These are phyloP conservation scores for Leucophenga varia DNA, from an alignment of 1,140 invertebrate species.

Conservation along the genomic window DNA sequence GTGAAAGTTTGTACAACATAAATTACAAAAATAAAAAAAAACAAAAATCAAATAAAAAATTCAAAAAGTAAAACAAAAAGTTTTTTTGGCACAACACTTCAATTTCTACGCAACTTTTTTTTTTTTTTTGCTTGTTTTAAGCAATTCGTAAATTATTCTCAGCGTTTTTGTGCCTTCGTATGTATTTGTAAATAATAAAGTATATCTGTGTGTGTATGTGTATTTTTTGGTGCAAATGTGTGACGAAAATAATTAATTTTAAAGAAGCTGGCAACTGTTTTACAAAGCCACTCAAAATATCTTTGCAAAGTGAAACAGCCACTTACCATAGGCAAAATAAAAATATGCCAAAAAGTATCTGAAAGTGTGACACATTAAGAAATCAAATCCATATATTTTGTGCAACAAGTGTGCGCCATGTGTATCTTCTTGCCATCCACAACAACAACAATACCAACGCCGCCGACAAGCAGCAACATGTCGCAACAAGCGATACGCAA, in stretches of 20 bases:
- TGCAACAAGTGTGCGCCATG: conserved; percentile 48
- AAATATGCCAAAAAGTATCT: conserved; percentile 16
- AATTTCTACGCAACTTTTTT: too few species aligned
- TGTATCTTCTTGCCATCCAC: conserved; percentile 12
- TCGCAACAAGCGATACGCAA: too few species aligned
- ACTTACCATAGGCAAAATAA: too few species aligned
- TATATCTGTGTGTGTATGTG: conserved; percentile 17
- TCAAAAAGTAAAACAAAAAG: background rate
- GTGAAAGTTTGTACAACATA: conserved; percentile 37
- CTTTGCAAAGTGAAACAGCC: conserved; percentile 1
- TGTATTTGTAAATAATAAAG: too few species aligned
- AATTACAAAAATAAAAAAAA: conserved; percentile 1
- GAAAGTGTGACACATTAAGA: conserved; percentile 9
- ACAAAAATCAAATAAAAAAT: background rate
- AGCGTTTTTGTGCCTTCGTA: conserved; percentile 8
- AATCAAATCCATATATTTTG: too few species aligned
- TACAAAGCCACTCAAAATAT: too few species aligned
- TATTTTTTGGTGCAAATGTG: conserved; percentile 15
- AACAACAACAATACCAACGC: background rate
- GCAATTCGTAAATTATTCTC: background rate
- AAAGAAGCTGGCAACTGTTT: conserved; percentile 2
- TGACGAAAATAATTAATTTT: conserved; percentile 29
- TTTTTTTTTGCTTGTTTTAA: conserved; percentile 1
- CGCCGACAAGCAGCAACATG: too few species aligned
- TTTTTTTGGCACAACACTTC: background rate